Conservation (phyloP, 2,888 invertebrate species). For the Trichopoda pennipes region DNA sequence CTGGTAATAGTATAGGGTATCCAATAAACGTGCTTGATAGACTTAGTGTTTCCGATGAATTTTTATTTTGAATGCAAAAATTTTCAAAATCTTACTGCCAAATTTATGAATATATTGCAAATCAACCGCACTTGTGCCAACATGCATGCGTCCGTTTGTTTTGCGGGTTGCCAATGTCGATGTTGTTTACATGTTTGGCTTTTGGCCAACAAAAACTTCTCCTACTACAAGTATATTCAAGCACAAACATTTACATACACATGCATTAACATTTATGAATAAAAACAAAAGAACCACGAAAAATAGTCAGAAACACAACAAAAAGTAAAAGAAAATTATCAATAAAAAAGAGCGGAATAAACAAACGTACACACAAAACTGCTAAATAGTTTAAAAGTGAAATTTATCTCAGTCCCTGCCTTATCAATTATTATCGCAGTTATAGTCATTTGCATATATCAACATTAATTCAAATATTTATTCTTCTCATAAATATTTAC, state of each 20-base stretch:
- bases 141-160: constrained; percentile 25
- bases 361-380: constrained; percentile 15
- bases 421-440: constrained; percentile 10
- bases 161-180: constrained; percentile 62
- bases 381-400: background rate
- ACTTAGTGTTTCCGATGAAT: background rate
- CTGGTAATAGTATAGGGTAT: background rate
- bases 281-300: constrained; percentile 48
- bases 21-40: background rate
- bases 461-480: background rate
- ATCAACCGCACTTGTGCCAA: constrained; percentile 50
- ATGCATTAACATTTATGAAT: background rate
- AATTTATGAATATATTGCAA: constrained; percentile 37
- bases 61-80: background rate
- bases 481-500: background rate
- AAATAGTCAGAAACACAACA: constrained; percentile 21
- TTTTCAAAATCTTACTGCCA: constrained; percentile 27
- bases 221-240: background rate
- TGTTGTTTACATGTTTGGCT: constrained; percentile 63
- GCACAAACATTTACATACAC: constrained; percentile 1
- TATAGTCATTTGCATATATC: constrained; percentile 6
- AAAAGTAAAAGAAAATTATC: constrained; percentile 28
- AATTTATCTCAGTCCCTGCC: constrained; percentile 4
- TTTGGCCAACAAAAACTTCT: constrained; percentile 50
- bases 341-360: constrained; percentile 36